These are phyloP conservation scores for Teleiodes luculella DNA, from an alignment of 2,888 invertebrate species.

Conservation along the genomic window DNA sequence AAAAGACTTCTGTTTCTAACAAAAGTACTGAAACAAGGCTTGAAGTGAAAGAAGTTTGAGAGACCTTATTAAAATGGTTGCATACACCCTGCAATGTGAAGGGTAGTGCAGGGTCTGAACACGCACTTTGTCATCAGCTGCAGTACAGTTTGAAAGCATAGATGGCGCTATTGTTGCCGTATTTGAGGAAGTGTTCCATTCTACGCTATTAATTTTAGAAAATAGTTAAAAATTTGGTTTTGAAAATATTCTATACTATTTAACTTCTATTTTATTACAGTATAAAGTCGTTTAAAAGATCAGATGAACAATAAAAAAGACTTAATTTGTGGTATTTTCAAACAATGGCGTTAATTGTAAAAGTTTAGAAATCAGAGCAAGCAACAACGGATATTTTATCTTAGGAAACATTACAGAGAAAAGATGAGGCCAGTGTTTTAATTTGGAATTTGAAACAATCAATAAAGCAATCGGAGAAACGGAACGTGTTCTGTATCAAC, in stretches of 20 bases:
- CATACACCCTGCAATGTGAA: conserved; percentile 56
- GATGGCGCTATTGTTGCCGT: conserved; percentile 39
- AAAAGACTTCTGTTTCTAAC: conserved; percentile 26
- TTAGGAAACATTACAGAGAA: too few relatives aligned
- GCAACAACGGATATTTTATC: too few relatives aligned
- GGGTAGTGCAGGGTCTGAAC: conserved; percentile 62
- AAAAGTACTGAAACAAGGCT: not conserved
- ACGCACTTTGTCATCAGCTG: conserved; percentile 51
- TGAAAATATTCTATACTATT: too few relatives aligned
- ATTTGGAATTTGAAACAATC: conserved; percentile 27
- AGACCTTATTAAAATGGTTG: conserved; percentile 44
- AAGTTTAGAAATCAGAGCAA: too few relatives aligned
- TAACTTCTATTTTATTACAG: too few relatives aligned
- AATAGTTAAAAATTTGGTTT: not conserved
- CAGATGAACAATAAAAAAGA: too few relatives aligned
- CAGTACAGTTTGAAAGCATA: conserved; percentile 39
- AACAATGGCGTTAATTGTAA: too few relatives aligned
- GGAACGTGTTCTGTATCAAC: conserved; percentile 52
- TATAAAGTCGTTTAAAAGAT: too few relatives aligned
- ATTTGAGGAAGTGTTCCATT: conserved; percentile 15
- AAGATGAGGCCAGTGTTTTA: too few relatives aligned
- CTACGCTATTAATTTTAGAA: too few relatives aligned
- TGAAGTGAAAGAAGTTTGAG: conserved; percentile 17
- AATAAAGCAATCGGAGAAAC: conserved; percentile 29
- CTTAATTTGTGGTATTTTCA: too few relatives aligned